These are phyloP conservation scores for Pangasianodon hypophthalmus DNA, from an alignment of 2,113 vertebrate genomes.

Conservation along the genomic window DNA sequence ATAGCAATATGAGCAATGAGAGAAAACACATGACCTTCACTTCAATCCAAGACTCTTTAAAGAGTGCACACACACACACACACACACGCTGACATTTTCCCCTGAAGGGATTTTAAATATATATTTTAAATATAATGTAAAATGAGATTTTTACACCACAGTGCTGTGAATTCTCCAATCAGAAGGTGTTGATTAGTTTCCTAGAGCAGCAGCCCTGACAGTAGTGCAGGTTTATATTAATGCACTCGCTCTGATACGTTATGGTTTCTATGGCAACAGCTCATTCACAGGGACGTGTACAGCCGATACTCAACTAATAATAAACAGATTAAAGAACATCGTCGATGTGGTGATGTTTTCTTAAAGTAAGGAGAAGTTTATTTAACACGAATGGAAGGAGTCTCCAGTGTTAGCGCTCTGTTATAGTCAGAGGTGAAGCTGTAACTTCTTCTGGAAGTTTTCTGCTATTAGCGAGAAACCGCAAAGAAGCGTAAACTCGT, in stretches of 20 bases:
- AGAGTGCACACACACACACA: slow-evolving; percentile 22
- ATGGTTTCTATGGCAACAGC: neutral
- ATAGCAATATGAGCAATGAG: slow-evolving; percentile 45
- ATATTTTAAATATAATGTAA: neutral
- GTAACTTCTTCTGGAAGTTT: neutral
- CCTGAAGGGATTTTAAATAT: neutral
- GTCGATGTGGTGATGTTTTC: neutral
- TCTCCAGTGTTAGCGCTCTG: neutral
- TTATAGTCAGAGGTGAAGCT: neutral
- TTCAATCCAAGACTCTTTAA: slow-evolving; percentile 37
- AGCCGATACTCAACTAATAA: too few species aligned
- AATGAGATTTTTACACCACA: too few species aligned
- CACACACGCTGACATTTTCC: slow-evolving; percentile 30
- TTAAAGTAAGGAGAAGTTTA: neutral
- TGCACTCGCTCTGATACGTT: neutral
- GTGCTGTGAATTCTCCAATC: too few species aligned
- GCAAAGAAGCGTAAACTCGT: neutral
- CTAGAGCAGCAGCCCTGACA: neutral
- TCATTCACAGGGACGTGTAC: neutral
- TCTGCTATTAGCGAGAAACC: too few species aligned
- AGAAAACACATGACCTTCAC: slow-evolving; percentile 55
- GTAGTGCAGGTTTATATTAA: neutral
- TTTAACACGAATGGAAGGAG: neutral
- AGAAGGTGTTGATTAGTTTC: neutral
- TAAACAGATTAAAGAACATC: neutral